Evolutionary conservation across 1,140 invertebrate genomes (phyloP), one percentile per base, ranked within the genome.

Genomic region (Ephestia elutella): DNA sequence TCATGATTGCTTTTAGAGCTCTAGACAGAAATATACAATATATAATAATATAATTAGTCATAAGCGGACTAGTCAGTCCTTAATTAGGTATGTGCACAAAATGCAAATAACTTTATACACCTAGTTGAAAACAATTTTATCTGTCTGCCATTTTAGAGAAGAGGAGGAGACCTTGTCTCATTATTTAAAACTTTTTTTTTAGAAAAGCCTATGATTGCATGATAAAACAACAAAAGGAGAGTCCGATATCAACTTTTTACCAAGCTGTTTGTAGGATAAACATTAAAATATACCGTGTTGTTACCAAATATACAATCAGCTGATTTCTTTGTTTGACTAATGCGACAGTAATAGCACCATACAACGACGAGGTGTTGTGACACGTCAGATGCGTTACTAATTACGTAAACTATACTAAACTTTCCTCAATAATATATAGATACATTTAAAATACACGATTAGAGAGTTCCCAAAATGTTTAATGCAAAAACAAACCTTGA

Each of bases 321-420:
- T 93, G 93, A 93, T 93, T 92, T 91, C 92, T 93, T 93, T 93
- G 92, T 93, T 93, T 93, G 90, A 90, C 82, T 90, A 66, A 70
- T 75, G 61, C 61, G 65, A 67, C 64, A 21, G 38, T 64, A 54
- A 58, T 64, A 64, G 70, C 65, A 69, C 62, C 63, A 72, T 69
- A 66, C 65, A 65, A 75, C 70, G 67, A 62, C 58, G 66, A 66
- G 65, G 64, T 73, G 68, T 85, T 77, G 80, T 88, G 89, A 90
- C 89, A 90, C 90, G 90, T 91, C 90, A 90, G 75, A 70, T 61
- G 44, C 57, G 49, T 67, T 62, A n/a, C 28, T 11, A 57, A 63
- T 55, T 56, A 57, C 21, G 56, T 67, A 55, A 57, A 67, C 44
- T 60, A 63, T 13, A 49, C 38, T 57, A 59, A 66, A 60, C 32